Conservation (phyloP, 2,113 vertebrate genomes). For the Serilophus lunatus region DNA sequence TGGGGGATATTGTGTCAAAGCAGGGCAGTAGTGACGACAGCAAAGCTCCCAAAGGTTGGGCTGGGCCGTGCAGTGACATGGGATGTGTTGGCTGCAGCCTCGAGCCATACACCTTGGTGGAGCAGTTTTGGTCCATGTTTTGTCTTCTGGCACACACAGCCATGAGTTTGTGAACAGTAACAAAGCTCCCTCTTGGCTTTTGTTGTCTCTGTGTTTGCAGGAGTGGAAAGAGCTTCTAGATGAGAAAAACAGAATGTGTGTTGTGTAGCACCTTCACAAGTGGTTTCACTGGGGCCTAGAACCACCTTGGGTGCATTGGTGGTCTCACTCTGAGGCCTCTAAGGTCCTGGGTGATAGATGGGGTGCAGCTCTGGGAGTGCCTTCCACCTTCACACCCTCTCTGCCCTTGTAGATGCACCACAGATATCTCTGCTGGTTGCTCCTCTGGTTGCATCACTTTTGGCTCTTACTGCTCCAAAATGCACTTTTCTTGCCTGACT, state of each 20-base stretch:
- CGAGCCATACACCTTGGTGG: rapidly evolving
- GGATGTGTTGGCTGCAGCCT: background rate
- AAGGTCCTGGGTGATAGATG: background rate
- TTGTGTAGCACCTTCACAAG: rapidly evolving
- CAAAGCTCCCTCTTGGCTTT: background rate
- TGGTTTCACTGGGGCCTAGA: background rate
- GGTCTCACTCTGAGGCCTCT: background rate
- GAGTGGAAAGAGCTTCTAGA: background rate
- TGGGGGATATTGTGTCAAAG: background rate
- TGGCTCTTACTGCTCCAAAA: background rate
- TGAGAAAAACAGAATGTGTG: background rate
- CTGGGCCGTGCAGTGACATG: background rate
- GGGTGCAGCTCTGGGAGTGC: background rate
- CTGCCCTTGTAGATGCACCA: background rate
- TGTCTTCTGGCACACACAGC: background rate
- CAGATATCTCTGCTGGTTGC: background rate
- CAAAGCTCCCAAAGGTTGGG: background rate
- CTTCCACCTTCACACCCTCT: background rate
- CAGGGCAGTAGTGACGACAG: background rate
- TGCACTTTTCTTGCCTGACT: background rate
- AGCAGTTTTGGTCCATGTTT: background rate
- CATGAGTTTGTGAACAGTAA: background rate
- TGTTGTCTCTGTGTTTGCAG: background rate
- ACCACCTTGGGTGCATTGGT: rapidly evolving
- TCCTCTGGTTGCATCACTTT: background rate